Conservation (phyloP, 2,888 invertebrate genomes). For the Ophion ellenae region DNA sequence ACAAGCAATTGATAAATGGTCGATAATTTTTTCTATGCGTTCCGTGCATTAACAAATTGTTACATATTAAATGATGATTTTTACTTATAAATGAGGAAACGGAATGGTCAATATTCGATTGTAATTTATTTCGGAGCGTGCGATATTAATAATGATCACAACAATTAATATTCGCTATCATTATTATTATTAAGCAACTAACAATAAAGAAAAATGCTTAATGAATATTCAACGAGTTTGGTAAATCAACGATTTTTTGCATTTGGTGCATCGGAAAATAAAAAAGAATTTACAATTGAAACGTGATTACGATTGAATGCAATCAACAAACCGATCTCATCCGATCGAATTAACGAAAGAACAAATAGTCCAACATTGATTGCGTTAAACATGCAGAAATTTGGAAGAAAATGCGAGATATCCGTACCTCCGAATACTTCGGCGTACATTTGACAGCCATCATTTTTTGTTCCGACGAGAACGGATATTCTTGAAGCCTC, state of each 20-base stretch:
- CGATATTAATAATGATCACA: neutral
- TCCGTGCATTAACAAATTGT: too few relatives aligned
- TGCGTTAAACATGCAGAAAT: conserved; percentile 17
- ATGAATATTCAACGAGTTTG: neutral
- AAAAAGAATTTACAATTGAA: neutral
- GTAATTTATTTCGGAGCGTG: neutral
- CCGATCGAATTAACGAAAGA: neutral
- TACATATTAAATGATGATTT: too few relatives aligned
- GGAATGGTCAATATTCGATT: too few relatives aligned
- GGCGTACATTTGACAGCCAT: conserved; percentile 98
- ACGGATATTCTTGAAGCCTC: conserved; percentile 97
- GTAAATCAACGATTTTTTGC: neutral
- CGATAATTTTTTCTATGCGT: too few relatives aligned
- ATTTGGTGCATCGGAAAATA: neutral
- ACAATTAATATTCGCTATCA: neutral
- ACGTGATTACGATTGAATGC: neutral
- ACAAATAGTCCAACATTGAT: neutral
- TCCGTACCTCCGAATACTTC: conserved; percentile 88
- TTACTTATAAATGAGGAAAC: too few relatives aligned
- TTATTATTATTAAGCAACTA: neutral
- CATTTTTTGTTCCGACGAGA: conserved; percentile 97
- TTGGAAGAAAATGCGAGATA: conserved; percentile 49
- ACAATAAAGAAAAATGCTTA: neutral
- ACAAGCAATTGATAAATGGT: too few relatives aligned
- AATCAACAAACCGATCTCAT: neutral